phyloP scores from a whole-genome alignment of 2,113 vertebrate species.

The Dasyornis broadbenti region DNA sequence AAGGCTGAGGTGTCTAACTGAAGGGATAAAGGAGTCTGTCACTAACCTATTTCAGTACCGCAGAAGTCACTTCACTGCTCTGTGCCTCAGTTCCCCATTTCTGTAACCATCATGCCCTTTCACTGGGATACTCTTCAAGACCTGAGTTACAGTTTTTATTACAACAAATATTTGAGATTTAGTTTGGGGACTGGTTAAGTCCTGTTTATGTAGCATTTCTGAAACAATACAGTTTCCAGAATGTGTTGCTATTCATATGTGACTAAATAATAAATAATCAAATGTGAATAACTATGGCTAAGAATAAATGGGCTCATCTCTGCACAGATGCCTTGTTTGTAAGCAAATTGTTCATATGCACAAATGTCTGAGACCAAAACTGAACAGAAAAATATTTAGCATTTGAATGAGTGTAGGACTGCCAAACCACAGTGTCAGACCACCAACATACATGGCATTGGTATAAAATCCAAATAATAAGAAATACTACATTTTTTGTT shows the following conservation, averaged over 20 bases:
- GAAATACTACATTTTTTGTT: slow-evolving; percentile 40
- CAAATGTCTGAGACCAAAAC: neutral
- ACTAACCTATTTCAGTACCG: neutral
- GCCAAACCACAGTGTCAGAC: slow-evolving; percentile 53
- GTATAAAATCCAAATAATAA: slow-evolving; percentile 38
- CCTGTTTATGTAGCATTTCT: neutral
- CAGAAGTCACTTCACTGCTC: neutral
- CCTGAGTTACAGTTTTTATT: neutral
- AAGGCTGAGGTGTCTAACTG: neutral
- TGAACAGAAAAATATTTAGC: slow-evolving; percentile 35
- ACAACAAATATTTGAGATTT: neutral
- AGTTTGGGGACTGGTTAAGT: neutral
- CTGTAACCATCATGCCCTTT: neutral
- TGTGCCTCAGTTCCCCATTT: neutral
- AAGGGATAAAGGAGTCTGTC: neutral
- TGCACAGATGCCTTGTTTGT: neutral
- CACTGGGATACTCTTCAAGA: neutral
- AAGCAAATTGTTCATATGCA: neutral
- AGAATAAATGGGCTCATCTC: neutral
- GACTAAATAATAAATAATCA: neutral
- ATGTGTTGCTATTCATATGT: neutral
- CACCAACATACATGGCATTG: slow-evolving; percentile 34
- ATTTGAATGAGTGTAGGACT: slow-evolving; percentile 35
- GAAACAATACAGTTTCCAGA: neutral
- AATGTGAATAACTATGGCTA: neutral